phyloP scores from a whole-genome alignment of 2,797 vertebrate genomes.

The Setipinna tenuifilis region DNA sequence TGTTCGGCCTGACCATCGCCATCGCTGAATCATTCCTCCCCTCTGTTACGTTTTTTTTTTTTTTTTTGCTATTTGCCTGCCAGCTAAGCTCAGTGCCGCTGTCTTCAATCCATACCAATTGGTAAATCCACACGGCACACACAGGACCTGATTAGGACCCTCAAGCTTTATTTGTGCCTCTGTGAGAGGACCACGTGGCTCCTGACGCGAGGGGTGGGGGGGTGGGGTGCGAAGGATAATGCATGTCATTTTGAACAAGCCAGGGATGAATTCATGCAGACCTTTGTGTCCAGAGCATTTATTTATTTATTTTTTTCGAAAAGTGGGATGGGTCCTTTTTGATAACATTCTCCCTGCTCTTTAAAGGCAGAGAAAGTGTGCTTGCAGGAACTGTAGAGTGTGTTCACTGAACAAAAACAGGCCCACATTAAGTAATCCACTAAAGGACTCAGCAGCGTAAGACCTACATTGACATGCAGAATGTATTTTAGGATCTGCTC shows the following conservation, averaged over 20 bases:
- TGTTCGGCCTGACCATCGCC: constrained; percentile 59
- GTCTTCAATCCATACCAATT: constrained; percentile 56
- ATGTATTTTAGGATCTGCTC: background rate
- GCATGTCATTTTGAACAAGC: constrained; percentile 27
- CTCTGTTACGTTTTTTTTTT: constrained; percentile 51
- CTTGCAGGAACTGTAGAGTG: too few species aligned
- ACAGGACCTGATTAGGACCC: constrained; percentile 52
- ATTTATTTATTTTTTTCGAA: background rate
- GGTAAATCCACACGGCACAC: constrained; percentile 59
- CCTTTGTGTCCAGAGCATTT: background rate
- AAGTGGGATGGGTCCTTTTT: background rate
- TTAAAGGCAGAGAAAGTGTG: background rate
- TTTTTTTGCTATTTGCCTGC: constrained; percentile 62
- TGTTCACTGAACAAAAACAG: background rate
- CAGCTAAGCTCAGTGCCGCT: constrained; percentile 56
- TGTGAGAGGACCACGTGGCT: constrained; percentile 26
- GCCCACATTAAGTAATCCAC: background rate
- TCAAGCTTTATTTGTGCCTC: constrained; percentile 34
- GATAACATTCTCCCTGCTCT: background rate
- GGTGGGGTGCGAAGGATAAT: constrained; percentile 22
- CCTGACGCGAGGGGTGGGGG: too few species aligned
- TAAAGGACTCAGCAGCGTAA: background rate
- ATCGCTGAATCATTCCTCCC: constrained; percentile 63
- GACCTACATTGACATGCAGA: background rate
- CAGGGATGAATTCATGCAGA: background rate